Percentiles rank a stretch among this genome's conserved stretches.
phyloP scores from a whole-genome alignment of 2,888 invertebrate genomes.

The Synanthedon andrenaeformis region DNA sequence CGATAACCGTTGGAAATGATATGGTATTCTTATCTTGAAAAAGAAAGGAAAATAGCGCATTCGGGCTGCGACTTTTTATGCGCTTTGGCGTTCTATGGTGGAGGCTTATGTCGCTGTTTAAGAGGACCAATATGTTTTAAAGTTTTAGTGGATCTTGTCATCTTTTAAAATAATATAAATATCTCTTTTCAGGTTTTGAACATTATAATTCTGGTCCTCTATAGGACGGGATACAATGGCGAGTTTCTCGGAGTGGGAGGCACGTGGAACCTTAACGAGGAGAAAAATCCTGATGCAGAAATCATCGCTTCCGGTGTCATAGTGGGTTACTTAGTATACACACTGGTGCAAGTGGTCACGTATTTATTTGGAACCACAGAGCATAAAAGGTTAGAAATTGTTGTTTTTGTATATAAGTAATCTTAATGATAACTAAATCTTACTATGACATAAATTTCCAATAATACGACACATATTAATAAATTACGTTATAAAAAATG shows the following conservation, averaged over 20 bases:
- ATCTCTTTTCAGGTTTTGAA: constrained; percentile 77
- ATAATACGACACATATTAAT: not conserved
- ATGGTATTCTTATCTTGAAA: no score
- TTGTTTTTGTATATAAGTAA: not conserved
- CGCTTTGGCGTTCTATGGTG: no score
- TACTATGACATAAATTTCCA: not conserved
- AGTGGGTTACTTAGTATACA: constrained; percentile 89
- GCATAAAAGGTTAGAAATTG: constrained; percentile 74
- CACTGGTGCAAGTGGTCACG: constrained; percentile 79
- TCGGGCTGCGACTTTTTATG: no score
- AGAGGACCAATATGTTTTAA: no score
- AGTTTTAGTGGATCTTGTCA: no score
- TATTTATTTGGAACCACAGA: constrained; percentile 82
- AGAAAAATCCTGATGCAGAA: constrained; percentile 88
- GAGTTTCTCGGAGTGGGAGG: constrained; percentile 89
- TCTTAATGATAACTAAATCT: not conserved
- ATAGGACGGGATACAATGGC: constrained; percentile 85
- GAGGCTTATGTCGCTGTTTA: no score
- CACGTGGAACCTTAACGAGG: constrained; percentile 90
- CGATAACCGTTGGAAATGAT: no score
- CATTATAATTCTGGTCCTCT: constrained; percentile 81
- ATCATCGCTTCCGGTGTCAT: constrained; percentile 89
- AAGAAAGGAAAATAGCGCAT: no score
- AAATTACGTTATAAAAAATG: no score
- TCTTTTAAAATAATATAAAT: no score